Conservation (phyloP, 2,113 vertebrate species). For the Ramphastos sulfuratus region DNA sequence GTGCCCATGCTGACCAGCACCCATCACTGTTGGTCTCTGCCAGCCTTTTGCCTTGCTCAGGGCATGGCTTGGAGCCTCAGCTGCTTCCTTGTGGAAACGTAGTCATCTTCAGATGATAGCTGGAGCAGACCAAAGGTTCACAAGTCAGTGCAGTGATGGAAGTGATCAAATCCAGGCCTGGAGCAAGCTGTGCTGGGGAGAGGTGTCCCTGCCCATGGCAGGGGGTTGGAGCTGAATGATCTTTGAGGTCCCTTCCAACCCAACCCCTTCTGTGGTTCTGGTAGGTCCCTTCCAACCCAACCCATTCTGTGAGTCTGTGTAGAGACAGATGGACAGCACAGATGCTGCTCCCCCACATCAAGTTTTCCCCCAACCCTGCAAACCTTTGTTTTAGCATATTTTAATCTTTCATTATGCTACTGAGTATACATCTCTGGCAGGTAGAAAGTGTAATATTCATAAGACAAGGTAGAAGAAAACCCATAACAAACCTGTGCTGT, state of each 20-base stretch:
- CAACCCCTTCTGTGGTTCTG: no score
- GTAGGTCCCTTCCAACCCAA: no score
- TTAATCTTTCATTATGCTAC: neutral
- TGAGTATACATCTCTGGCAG: neutral
- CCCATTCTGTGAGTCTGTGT: no score
- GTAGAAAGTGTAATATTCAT: neutral
- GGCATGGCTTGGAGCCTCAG: neutral
- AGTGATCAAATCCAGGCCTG: no score
- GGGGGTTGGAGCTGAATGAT: no score
- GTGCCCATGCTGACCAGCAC: rapidly evolving
- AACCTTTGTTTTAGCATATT: neutral
- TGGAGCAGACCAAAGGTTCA: neutral
- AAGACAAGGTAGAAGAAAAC: neutral
- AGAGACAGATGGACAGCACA: neutral
- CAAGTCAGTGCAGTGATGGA: neutral
- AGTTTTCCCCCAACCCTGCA: no score
- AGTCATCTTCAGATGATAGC: neutral
- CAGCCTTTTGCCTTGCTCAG: neutral
- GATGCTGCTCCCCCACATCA: neutral
- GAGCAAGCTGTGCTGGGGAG: no score
- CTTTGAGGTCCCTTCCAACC: no score
- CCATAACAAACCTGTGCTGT: neutral
- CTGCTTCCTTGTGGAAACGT: neutral
- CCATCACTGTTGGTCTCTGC: neutral
- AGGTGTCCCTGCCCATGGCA: no score